These are phyloP conservation scores for Drosophila aff. DNA, from an alignment of 1,140 invertebrate genomes.

Conservation along the genomic window DNA sequence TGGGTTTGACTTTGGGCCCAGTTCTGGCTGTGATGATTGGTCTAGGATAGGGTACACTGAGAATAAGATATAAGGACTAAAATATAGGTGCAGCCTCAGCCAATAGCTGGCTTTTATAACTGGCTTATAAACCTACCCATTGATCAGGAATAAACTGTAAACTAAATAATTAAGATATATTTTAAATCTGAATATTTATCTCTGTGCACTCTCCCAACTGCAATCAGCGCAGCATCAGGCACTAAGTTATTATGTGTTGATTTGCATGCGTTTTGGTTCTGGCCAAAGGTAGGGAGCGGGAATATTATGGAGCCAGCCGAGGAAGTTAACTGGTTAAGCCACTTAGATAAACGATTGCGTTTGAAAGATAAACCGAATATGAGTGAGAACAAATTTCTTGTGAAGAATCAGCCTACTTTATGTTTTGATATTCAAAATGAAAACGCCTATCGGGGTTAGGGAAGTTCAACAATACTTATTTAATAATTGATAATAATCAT, in stretches of 20 bases:
- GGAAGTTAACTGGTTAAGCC: slow-evolving; percentile 46
- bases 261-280: slow-evolving; percentile 70
- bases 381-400: slow-evolving; percentile 1
- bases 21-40: slow-evolving; percentile 22
- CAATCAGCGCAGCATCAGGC: slow-evolving; percentile 43
- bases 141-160: no score
- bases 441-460: no score
- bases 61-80: background rate
- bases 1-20: slow-evolving; percentile 21
- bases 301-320: slow-evolving; percentile 22
- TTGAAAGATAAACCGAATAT: slow-evolving; percentile 30
- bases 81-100: no score
- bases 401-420: background rate
- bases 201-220: background rate
- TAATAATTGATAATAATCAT: no score
- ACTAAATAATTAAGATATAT: no score
- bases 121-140: no score
- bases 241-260: slow-evolving; percentile 82
- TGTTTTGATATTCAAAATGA: background rate
- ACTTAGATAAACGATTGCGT: slow-evolving; percentile 36
- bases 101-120: background rate
- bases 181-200: background rate
- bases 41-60: slow-evolving; percentile 5
- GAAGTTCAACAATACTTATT: background rate
- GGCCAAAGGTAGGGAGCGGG: slow-evolving; percentile 20